Evolutionary conservation across 2,888 invertebrate genomes (phyloP), one percentile per base, ranked within the genome.

Genomic region (Beris morrisii): DNA sequence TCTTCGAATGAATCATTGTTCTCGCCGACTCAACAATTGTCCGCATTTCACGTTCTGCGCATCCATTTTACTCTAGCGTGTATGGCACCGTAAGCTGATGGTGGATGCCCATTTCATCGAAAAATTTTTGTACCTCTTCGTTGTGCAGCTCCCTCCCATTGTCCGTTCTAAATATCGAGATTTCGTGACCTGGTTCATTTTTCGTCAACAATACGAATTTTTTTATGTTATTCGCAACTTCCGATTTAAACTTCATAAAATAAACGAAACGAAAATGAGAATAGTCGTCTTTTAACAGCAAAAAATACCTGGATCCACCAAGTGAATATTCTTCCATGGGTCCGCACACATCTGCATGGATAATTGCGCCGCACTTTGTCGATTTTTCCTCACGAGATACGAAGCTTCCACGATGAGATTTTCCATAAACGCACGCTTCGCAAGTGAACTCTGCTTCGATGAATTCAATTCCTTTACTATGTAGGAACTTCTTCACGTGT

Each of bases 31-130:
- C 22, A 22, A 22, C 22, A 22, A 22, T 22, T 3, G 74, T 77
- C 59, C 75, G 70, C 68, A 73, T 79, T 66, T 77, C 74, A 9
- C 76, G 69, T 64, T 78, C 77, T 0, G 75, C 74, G 61, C 71
- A 68, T 4, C 77, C 76, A 70, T 80, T 81, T 70, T 79, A 76
- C 69, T 78, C 73, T 4, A 78, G 76, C 9, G 76, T 75, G 67
- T 76, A 76, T 4, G 72, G 67, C 0, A 74, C 73, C 7, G 73
- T 71, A 67, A 55, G 66, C 58, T 73, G 73, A 55, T 72, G 71
- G 28, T 69, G 54, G 31, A 74, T 73, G 61, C 74, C 73, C 61
- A 72, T 65, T 31, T 70, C 61, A 38, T 70, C 59, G n/a, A 74
- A 66, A 65, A 72, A 71, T 13, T 71, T 63, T 63, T 69, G 48